These are phyloP conservation scores for Copidosoma aretas DNA, from an alignment of 2,888 invertebrate genomes.

Conservation along the genomic window DNA sequence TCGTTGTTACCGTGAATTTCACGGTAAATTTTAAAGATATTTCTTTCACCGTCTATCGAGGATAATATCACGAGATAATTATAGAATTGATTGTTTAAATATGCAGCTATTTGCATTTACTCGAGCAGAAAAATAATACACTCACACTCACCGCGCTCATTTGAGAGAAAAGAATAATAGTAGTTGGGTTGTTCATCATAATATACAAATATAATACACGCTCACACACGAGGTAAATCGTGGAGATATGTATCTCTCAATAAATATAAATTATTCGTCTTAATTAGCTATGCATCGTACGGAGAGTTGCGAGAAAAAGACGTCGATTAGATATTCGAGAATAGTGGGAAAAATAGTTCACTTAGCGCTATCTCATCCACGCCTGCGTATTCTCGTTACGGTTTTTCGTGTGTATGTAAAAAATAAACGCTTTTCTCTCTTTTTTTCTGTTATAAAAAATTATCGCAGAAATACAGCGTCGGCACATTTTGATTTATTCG, in stretches of 20 bases:
- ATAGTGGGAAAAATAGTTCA: no score
- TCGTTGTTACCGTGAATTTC: no score
- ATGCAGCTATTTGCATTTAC: no score
- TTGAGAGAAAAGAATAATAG: background rate
- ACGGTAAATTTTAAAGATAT: no score
- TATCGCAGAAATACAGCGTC: constrained; percentile 28
- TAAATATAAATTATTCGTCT: constrained; percentile 20
- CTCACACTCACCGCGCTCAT: constrained; percentile 10
- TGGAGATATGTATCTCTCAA: constrained; percentile 16
- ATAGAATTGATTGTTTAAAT: no score
- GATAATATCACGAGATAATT: no score
- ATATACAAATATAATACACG: background rate
- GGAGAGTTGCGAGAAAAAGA: constrained; percentile 2
- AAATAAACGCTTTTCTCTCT: background rate
- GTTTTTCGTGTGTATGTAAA: background rate
- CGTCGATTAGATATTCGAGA: background rate
- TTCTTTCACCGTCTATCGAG: no score
- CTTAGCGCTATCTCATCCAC: background rate
- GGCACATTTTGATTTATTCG: constrained; percentile 30
- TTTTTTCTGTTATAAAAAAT: constrained; percentile 28
- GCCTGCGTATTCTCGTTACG: background rate
- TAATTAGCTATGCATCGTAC: constrained; percentile 25
- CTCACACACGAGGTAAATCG: constrained; percentile 25
- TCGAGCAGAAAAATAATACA: background rate
- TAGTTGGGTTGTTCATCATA: constrained; percentile 18